These are phyloP conservation scores for Pediacus dermestoides DNA, from an alignment of 2,888 invertebrate genomes.

Conservation along the genomic window DNA sequence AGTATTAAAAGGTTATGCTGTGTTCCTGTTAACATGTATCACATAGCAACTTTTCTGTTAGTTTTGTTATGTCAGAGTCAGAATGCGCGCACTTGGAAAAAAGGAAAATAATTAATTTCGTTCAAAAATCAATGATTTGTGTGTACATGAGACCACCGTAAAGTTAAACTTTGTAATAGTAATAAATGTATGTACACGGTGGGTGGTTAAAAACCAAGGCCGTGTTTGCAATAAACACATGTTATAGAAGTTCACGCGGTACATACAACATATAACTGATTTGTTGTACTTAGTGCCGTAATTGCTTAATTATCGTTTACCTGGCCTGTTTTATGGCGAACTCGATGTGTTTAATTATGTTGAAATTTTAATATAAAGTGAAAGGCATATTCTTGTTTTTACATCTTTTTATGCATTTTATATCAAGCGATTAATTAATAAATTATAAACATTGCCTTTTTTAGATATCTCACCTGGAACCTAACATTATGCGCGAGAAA, in stretches of 20 bases:
- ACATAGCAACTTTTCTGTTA: not conserved
- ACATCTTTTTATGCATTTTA: no score
- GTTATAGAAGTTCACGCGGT: constrained; percentile 6
- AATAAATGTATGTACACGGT: constrained; percentile 9
- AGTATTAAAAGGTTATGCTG: constrained; percentile 2
- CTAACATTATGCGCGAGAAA: no score
- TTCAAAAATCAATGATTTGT: constrained; percentile 9
- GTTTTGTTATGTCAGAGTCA: not conserved
- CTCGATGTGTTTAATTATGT: constrained; percentile 1
- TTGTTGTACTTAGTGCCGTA: constrained; percentile 3
- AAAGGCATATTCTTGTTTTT: no score
- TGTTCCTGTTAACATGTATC: not conserved
- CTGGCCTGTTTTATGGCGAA: not conserved
- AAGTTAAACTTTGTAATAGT: constrained; percentile 9
- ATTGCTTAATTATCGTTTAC: constrained; percentile 7
- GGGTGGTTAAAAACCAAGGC: constrained; percentile 15
- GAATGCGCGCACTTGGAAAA: not conserved
- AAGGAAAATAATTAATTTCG: constrained; percentile 5
- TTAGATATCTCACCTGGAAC: no score
- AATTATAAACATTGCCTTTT: no score
- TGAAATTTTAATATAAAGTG: not conserved
- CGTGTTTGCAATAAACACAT: constrained; percentile 9
- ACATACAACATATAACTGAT: constrained; percentile 1
- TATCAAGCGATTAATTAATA: no score
- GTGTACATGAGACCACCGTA: constrained; percentile 9